These are phyloP conservation scores for Rhogogaster chlorosoma DNA, from an alignment of 2,888 invertebrate species.

Conservation along the genomic window DNA sequence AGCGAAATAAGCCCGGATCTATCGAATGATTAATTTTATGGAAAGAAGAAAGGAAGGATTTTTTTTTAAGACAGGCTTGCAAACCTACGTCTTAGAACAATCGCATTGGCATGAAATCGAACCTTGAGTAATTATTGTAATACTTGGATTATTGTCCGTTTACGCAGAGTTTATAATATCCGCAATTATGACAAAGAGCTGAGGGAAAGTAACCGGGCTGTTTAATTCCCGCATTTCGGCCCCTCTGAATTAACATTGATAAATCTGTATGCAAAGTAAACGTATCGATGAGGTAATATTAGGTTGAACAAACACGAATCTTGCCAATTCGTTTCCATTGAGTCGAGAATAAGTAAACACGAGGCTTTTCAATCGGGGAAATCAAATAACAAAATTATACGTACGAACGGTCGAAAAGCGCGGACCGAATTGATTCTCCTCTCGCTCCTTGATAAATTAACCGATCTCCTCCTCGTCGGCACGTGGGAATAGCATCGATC, in stretches of 20 bases:
- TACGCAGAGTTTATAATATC: not conserved
- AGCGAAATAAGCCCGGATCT: not conserved
- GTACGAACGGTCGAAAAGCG: not conserved
- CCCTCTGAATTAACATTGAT: slow-evolving; percentile 5
- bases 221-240: not conserved
- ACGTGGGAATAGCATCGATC: not conserved
- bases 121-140: not conserved
- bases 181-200: no score
- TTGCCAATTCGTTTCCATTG: slow-evolving; percentile 21
- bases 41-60: no score
- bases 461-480: not conserved
- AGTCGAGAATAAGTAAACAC: slow-evolving; percentile 25
- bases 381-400: slow-evolving; percentile 18
- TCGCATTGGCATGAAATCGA: not conserved
- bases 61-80: no score
- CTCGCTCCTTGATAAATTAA: not conserved
- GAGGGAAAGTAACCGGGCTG: not conserved
- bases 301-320: slow-evolving; percentile 9
- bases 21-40: no score
- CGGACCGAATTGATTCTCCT: no score
- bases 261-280: slow-evolving; percentile 23
- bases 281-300: slow-evolving; percentile 31
- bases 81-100: not conserved
- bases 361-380: slow-evolving; percentile 14
- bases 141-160: not conserved